Evolutionary conservation across 2,113 vertebrate genomes (phyloP).

Genomic region (Pithys albifrons): DNA sequence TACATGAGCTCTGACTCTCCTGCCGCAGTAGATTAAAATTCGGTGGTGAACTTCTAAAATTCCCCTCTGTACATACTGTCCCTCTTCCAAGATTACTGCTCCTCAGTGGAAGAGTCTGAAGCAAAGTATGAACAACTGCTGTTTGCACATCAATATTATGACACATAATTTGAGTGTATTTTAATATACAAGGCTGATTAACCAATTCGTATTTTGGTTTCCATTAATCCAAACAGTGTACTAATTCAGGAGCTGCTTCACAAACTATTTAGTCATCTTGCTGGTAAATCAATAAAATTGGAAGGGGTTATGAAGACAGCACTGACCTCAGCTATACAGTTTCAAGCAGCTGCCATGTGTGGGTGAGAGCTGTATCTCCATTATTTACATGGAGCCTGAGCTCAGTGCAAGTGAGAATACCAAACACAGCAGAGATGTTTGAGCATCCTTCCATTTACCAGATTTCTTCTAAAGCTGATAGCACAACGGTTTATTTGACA

Average conservation of each 20-base stretch:
- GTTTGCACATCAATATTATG: not conserved
- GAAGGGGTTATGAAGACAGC: not conserved
- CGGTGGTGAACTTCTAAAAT: not conserved
- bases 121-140: not conserved
- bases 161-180: not conserved
- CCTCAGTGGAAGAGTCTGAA: not conserved
- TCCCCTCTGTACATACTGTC: not conserved
- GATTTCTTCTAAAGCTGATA: not conserved
- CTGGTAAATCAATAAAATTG: not conserved
- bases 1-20: not conserved
- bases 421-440: not conserved
- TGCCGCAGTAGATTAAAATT: not conserved
- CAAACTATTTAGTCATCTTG: not conserved
- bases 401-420: not conserved
- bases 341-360: slow-evolving; percentile 56
- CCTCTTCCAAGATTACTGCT: not conserved
- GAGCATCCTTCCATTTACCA: not conserved
- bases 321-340: slow-evolving; percentile 22
- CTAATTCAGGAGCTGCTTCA: not conserved
- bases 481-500: not conserved
- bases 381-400: not conserved
- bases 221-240: not conserved
- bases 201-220: not conserved
- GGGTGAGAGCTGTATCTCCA: not conserved
- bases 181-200: not conserved